These are phyloP conservation scores for Gila orcuttii DNA, from an alignment of 2,113 vertebrate species.

Conservation along the genomic window DNA sequence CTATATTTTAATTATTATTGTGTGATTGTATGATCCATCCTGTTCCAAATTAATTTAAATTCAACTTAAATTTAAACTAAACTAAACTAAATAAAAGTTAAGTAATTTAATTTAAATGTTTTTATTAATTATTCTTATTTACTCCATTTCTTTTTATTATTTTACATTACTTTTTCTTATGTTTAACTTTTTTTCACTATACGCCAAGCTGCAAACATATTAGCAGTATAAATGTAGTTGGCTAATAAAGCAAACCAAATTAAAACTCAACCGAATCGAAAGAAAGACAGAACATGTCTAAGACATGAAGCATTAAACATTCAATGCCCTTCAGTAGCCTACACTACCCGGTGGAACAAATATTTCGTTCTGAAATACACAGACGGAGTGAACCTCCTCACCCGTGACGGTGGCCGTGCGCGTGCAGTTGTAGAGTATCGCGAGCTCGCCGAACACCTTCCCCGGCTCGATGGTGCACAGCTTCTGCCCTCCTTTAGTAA, in stretches of 20 bases:
- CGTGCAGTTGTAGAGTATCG: slow-evolving; percentile 79
- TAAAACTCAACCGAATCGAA: background rate
- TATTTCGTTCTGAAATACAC: background rate
- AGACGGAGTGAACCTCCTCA: background rate
- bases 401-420: slow-evolving; percentile 76
- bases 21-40: too few species aligned
- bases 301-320: background rate
- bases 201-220: too few species aligned
- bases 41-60: too few species aligned
- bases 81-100: too few species aligned
- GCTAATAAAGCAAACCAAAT: background rate
- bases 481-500: slow-evolving; percentile 70
- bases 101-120: too few species aligned
- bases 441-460: slow-evolving; percentile 77
- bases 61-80: too few species aligned
- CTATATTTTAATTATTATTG: too few species aligned
- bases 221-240: background rate
- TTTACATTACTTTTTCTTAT: too few species aligned
- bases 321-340: background rate
- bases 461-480: slow-evolving; percentile 71
- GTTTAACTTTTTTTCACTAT: too few species aligned
- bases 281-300: background rate
- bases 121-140: too few species aligned
- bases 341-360: background rate
- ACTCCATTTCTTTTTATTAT: too few species aligned